Percentiles rank a stretch among this genome's conserved stretches.
These are phyloP conservation scores for Cephus cinctus DNA, from an alignment of 1,140 invertebrate species.

Conservation along the genomic window DNA sequence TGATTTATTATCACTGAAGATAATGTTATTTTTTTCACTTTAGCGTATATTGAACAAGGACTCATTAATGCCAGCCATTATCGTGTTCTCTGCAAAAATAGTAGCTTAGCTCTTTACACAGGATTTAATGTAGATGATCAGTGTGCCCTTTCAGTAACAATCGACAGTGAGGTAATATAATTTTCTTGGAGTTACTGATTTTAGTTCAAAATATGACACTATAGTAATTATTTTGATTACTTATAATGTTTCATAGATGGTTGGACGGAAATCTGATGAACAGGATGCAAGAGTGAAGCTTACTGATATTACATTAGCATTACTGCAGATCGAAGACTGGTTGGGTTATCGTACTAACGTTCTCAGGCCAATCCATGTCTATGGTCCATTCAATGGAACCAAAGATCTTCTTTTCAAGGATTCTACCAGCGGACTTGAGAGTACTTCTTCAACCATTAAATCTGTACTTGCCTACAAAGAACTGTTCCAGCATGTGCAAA, in stretches of 20 bases:
- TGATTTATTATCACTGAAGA: not conserved
- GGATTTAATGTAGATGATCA: constrained; percentile 57
- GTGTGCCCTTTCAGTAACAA: constrained; percentile 60
- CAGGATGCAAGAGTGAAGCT: constrained; percentile 41
- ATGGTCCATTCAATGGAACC: constrained; percentile 52
- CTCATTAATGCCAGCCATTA: constrained; percentile 33
- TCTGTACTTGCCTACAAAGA: constrained; percentile 40
- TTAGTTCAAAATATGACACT: constrained; percentile 27
- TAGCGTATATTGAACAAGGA: constrained; percentile 3
- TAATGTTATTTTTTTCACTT: constrained; percentile 4
- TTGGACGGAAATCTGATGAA: constrained; percentile 36
- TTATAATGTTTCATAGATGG: constrained; percentile 37
- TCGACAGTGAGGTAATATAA: constrained; percentile 61
- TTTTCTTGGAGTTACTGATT: constrained; percentile 29
- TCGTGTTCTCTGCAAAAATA: constrained; percentile 61
- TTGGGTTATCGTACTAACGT: constrained; percentile 41
- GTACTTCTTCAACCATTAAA: constrained; percentile 30
- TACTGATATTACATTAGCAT: constrained; percentile 42
- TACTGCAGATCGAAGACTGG: constrained; percentile 58
- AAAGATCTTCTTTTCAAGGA: constrained; percentile 61
- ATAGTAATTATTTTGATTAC: constrained; percentile 16
- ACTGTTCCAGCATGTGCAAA: constrained; percentile 45
- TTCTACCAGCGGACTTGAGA: constrained; percentile 55
- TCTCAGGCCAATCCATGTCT: constrained; percentile 46
- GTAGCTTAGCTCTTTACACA: constrained; percentile 50